Conservation (phyloP, 2,888 invertebrate species). For the Parnassius apollo region DNA sequence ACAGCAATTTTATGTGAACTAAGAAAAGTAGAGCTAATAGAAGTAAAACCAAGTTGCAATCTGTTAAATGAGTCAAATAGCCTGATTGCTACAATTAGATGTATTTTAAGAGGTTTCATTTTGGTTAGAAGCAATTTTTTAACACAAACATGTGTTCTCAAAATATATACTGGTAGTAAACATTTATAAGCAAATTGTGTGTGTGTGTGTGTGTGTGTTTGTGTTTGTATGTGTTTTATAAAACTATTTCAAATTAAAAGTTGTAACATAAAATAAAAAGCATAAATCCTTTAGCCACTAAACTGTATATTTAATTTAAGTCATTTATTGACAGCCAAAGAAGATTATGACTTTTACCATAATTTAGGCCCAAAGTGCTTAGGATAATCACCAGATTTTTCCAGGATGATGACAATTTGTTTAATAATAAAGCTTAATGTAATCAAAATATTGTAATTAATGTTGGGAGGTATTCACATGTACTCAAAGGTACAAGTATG, state of each 20-base stretch:
- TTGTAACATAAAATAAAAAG: conserved; percentile 23
- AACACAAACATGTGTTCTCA: conserved; percentile 10
- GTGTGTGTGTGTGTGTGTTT: conserved; percentile 4
- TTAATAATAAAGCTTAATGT: conserved; percentile 17
- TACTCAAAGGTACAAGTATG: background rate
- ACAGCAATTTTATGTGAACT: background rate
- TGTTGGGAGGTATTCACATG: background rate
- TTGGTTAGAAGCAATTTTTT: background rate
- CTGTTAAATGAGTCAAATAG: background rate
- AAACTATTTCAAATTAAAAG: conserved; percentile 10
- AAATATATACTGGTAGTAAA: conserved; percentile 18
- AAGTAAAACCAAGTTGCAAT: background rate
- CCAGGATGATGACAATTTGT: conserved; percentile 5
- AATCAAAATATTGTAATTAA: conserved; percentile 19
- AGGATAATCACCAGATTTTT: conserved; percentile 1
- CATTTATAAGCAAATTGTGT: conserved; percentile 18
- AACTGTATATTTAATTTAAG: conserved; percentile 20
- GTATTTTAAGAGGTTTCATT: background rate
- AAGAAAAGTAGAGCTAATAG: background rate
- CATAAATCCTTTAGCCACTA: conserved; percentile 23
- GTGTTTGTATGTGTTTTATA: conserved; percentile 16
- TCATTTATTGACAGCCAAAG: conserved; percentile 14
- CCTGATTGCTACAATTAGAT: background rate
- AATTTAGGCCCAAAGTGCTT: conserved; percentile 18
- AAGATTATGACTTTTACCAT: conserved; percentile 12